phyloP scores from a whole-genome alignment of 1,140 invertebrate genomes.

The Pemphigus obesinymphae region DNA sequence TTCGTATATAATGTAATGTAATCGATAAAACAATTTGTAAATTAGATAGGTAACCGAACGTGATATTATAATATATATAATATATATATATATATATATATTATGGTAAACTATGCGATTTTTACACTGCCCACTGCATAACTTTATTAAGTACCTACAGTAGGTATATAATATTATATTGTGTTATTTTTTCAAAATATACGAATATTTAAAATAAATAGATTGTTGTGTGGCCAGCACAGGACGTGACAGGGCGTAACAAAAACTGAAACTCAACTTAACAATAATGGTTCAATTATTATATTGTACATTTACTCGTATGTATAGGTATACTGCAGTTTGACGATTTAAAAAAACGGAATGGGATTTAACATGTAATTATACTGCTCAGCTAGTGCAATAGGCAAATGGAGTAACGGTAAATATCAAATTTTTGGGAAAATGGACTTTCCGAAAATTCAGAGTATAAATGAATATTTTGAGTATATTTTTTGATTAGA shows the following conservation, averaged over 20 bases:
- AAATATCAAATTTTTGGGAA: too few relatives aligned
- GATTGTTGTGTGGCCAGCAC: neutral
- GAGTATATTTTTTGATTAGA: too few relatives aligned
- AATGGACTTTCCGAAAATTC: too few relatives aligned
- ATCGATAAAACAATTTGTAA: neutral
- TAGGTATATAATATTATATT: neutral
- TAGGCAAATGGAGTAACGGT: too few relatives aligned
- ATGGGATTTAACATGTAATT: neutral
- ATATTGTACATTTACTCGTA: too few relatives aligned
- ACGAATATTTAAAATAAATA: neutral
- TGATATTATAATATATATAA: too few relatives aligned
- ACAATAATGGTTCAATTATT: slow-evolving; percentile 28
- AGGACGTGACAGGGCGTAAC: slow-evolving; percentile 31
- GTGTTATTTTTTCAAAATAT: neutral
- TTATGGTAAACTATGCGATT: neutral
- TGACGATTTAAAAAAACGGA: slow-evolving; percentile 1
- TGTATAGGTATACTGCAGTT: too few relatives aligned
- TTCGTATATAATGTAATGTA: too few relatives aligned
- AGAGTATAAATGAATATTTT: too few relatives aligned
- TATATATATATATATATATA: too few relatives aligned
- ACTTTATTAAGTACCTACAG: neutral
- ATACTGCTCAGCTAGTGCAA: too few relatives aligned
- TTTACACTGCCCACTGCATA: neutral
- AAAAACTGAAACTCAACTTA: neutral
- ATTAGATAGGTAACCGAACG: neutral